Percentiles rank a stretch among this genome's conserved stretches.
phyloP scores from a whole-genome alignment of 2,113 vertebrate genomes.

The Brienomyrus longianalis region DNA sequence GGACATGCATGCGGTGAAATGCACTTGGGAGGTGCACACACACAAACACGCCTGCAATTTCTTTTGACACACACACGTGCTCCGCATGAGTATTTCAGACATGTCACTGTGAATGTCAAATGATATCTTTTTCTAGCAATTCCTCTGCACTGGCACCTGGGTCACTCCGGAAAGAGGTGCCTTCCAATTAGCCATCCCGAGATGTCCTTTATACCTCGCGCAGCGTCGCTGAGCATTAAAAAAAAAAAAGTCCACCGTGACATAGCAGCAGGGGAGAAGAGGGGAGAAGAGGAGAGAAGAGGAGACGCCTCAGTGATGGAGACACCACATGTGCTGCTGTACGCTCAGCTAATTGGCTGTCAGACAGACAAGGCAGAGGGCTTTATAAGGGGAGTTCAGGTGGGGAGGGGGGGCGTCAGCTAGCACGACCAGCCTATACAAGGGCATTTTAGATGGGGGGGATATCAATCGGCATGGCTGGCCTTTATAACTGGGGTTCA shows the following conservation, averaged over 20 bases:
- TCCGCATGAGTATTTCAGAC: background rate
- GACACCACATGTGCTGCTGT: background rate
- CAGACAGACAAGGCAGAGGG: background rate
- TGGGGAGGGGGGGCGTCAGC: background rate
- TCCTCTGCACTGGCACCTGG: background rate
- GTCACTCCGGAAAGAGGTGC: background rate
- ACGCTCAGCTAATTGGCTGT: constrained; percentile 19
- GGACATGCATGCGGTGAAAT: background rate
- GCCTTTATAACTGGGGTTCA: constrained; percentile 4
- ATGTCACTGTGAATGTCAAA: background rate
- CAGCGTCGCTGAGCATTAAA: background rate
- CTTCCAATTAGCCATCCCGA: constrained; percentile 3
- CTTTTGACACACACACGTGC: background rate
- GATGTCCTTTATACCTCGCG: background rate
- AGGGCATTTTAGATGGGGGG: background rate
- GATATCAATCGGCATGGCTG: background rate
- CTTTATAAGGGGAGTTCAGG: background rate
- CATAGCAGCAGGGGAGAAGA: background rate
- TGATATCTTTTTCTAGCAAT: background rate
- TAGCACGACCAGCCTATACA: background rate
- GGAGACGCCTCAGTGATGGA: background rate
- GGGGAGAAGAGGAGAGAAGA: background rate
- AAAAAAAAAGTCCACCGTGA: background rate
- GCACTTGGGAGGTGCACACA: background rate
- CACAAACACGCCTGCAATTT: background rate